Conservation (phyloP, 53 echinoderm and acorn worm species). For the Apostichopus leukothele region DNA sequence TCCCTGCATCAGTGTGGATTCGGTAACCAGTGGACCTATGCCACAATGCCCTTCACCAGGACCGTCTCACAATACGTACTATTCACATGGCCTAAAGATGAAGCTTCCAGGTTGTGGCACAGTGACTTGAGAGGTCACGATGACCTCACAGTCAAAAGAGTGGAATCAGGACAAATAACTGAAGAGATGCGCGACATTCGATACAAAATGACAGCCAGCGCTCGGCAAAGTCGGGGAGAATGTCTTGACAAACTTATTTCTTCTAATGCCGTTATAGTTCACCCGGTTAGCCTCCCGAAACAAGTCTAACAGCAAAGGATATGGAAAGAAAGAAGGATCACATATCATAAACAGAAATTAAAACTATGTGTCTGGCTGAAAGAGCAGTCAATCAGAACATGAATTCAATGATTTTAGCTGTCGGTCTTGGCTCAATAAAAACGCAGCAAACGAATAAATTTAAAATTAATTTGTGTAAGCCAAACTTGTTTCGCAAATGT, state of each 20-base stretch:
- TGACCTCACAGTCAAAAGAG: conserved; percentile 8
- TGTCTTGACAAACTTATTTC: conserved; percentile 18
- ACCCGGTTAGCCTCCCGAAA: neutral
- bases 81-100: conserved; percentile 34
- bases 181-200: conserved; percentile 36
- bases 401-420: too few relatives aligned
- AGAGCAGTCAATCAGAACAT: too few relatives aligned
- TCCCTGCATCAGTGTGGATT: conserved; percentile 29
- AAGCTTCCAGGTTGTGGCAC: neutral
- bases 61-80: conserved; percentile 32
- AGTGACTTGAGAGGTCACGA: conserved; percentile 20
- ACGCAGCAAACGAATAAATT: too few relatives aligned
- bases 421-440: too few relatives aligned
- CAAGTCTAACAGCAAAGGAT: too few relatives aligned
- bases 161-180: conserved; percentile 12
- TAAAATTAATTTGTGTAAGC: too few relatives aligned
- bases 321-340: too few relatives aligned
- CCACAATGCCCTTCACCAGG: conserved; percentile 34
- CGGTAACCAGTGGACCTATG: conserved; percentile 27
- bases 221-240: conserved; percentile 18
- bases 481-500: too few relatives aligned
- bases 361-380: too few relatives aligned
- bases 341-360: too few relatives aligned
- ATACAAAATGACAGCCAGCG: neutral
- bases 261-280: neutral